These are phyloP conservation scores for Therioaphis trifolii DNA, from an alignment of 2,888 invertebrate genomes.

Conservation along the genomic window DNA sequence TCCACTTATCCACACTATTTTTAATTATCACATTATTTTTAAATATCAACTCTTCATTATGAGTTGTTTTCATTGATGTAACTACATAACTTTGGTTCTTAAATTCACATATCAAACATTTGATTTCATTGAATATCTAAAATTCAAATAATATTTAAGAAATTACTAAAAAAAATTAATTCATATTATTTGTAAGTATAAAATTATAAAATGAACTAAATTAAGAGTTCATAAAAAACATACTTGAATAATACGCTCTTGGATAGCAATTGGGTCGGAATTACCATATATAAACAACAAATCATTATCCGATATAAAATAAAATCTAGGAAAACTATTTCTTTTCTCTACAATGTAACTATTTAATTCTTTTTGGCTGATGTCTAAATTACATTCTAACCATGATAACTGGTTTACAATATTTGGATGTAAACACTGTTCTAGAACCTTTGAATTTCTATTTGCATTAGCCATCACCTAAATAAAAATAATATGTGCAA, in stretches of 20 bases:
- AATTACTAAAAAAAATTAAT: background rate
- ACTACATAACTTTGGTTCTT: conserved; percentile 73
- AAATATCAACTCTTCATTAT: conserved; percentile 88
- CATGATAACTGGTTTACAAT: conserved; percentile 81
- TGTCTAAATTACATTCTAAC: conserved; percentile 81
- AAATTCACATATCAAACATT: conserved; percentile 8
- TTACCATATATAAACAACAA: conserved; percentile 88
- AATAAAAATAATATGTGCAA: conserved; percentile 60
- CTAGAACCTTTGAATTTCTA: conserved; percentile 82
- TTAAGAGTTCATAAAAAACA: too few species aligned
- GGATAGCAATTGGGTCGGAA: conserved; percentile 84
- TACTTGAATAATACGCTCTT: conserved; percentile 93
- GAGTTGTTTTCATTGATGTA: conserved; percentile 86
- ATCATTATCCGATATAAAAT: conserved; percentile 94
- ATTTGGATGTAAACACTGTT: conserved; percentile 81
- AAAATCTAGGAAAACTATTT: conserved; percentile 89
- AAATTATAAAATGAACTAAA: too few species aligned
- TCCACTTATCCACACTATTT: conserved; percentile 92
- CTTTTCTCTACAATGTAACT: conserved; percentile 90
- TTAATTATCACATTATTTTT: conserved; percentile 77
- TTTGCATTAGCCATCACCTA: conserved; percentile 88
- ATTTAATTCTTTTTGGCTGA: conserved; percentile 90
- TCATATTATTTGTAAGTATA: too few species aligned
- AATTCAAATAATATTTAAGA: conserved; percentile 6
- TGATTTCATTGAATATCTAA: conserved; percentile 53